Base-by-base conservation (phyloP, 1,140 invertebrate genomes). In the Leptopilina clavipes region DNA sequence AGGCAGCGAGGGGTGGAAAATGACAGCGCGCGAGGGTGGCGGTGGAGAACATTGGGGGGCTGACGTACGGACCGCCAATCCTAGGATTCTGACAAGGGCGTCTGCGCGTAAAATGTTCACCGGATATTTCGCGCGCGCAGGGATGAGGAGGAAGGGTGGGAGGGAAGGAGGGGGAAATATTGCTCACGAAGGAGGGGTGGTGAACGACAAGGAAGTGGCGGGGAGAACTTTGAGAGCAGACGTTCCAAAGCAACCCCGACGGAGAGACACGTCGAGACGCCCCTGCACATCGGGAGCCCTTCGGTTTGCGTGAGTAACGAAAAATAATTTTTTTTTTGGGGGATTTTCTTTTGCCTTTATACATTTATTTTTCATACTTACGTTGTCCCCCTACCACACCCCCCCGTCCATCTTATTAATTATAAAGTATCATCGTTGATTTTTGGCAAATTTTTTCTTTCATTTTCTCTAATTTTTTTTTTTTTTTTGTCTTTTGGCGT, bases 191-290 rank as follows among this genome's bases (percentile, higher is more conserved):
- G 73, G 77, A 81, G 79, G 83, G 78, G 73, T 78, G 80, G 81
- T 75, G 83, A 83, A 81, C 79, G 74, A 76, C 73, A 78, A 54
- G 75, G 76, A 78, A 83, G 90, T 91, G 90, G 89, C 89, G 89
- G 89, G 90, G 92, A 91, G 88, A 88, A 92, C 90, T 91, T 86
- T 89, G 89, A 90, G 87, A 91, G 90, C 87, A 91, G 90, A 90
- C 89, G 89, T 89, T 88, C 79, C 79, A 87, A 90, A 88, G 88
- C 89, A 83, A 92, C 91, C 88, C 89, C 89, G 84, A 91, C 88
- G 86, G 84, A 91, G 88, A 89, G 90, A 89, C 88, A 91, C 84
- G 87, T 88, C 86, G 88, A 89, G 89, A 90, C 89, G 86, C 89
- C 86, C 89, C 88, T 87, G 90, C 85, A 83, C 86, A 89, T 85